Conservation (phyloP, 2,888 invertebrate genomes). For the Nomada goodeniana region DNA sequence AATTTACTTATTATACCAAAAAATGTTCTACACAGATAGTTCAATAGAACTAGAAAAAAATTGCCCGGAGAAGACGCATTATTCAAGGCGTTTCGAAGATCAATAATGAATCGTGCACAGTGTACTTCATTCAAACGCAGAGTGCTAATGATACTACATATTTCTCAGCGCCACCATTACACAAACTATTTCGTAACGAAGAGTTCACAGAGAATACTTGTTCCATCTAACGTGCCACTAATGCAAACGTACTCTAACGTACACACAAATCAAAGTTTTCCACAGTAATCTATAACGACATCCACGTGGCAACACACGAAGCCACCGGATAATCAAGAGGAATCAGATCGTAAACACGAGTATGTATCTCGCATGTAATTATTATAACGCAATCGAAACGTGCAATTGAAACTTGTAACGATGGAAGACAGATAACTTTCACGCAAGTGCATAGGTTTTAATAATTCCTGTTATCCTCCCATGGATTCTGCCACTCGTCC, state of each 20-base stretch:
- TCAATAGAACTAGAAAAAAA: background rate
- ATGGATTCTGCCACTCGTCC: conserved; percentile 51
- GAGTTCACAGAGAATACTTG: conserved; percentile 20
- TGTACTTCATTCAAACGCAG: background rate
- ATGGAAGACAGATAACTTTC: conserved; percentile 5
- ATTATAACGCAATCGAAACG: conserved; percentile 27
- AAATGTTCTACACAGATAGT: too few relatives aligned
- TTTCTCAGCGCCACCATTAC: conserved; percentile 2
- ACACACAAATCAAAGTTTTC: background rate
- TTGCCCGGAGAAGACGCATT: too few relatives aligned
- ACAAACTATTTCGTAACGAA: background rate
- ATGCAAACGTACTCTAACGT: too few relatives aligned
- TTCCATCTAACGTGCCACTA: background rate
- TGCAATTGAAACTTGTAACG: conserved; percentile 26
- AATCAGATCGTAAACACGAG: background rate
- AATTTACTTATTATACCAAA: too few relatives aligned
- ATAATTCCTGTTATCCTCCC: conserved; percentile 45
- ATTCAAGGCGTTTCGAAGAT: too few relatives aligned
- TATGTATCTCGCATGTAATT: conserved; percentile 30
- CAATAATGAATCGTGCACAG: background rate
- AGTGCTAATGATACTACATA: background rate
- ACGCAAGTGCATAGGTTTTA: conserved; percentile 23
- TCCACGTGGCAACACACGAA: background rate
- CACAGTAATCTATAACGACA: conserved; percentile 8
- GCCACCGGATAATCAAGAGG: background rate